Evolutionary conservation across 2,113 vertebrate genomes (phyloP).

Genomic region (Gymnarchus niloticus): DNA sequence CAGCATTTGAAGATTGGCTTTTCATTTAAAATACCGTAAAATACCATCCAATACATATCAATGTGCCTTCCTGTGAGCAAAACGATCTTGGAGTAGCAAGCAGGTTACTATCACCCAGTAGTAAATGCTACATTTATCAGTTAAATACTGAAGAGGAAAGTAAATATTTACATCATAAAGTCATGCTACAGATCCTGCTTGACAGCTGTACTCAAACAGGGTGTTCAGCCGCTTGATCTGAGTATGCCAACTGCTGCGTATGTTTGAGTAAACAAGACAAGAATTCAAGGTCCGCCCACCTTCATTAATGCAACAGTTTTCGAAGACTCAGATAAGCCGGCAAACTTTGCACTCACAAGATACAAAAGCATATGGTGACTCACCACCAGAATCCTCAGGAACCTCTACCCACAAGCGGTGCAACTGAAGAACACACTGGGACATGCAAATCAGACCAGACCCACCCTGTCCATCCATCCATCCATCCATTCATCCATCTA

Average conservation of each 20-base stretch:
- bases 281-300: not conserved
- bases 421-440: not conserved
- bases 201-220: not conserved
- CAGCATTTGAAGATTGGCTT: not conserved
- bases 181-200: not conserved
- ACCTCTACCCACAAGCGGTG: too few species aligned
- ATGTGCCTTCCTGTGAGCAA: not conserved
- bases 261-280: not conserved
- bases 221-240: not conserved
- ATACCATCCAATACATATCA: not conserved
- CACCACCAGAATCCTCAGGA: too few species aligned
- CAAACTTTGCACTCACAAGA: not conserved
- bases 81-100: not conserved
- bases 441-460: too few species aligned
- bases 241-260: not conserved
- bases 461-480: not conserved
- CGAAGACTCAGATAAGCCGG: not conserved
- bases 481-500: not conserved
- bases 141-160: not conserved
- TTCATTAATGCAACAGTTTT: not conserved
- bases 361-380: not conserved
- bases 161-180: not conserved
- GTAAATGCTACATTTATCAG: not conserved
- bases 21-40: not conserved
- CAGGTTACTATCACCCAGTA: not conserved